Evolutionary conservation across 2,797 vertebrate species (phyloP).

Genomic region (Enteromius trimaculatus): DNA sequence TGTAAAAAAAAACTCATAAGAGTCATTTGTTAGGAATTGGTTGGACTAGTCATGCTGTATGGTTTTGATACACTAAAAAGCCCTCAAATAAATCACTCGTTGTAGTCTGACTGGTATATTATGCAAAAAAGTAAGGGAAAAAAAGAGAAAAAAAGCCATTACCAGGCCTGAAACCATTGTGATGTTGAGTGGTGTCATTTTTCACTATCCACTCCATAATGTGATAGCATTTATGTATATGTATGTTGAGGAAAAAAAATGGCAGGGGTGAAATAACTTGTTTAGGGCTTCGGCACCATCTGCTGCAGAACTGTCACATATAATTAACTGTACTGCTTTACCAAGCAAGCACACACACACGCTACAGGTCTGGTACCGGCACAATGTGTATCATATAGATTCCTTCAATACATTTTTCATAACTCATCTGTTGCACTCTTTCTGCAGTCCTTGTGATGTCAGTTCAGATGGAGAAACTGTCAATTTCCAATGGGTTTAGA

Average conservation of each 20-base stretch:
- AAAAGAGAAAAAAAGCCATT: conserved; percentile 12
- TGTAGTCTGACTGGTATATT: conserved; percentile 2
- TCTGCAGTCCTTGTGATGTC: background rate
- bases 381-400: conserved; percentile 11
- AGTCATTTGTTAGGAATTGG: background rate
- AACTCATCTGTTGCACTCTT: background rate
- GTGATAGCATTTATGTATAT: conserved; percentile 39
- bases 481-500: background rate
- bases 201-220: conserved; percentile 32
- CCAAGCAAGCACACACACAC: conserved; percentile 27
- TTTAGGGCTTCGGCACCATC: conserved; percentile 50
- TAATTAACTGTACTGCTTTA: conserved; percentile 52
- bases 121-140: conserved; percentile 6
- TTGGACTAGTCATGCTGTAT: background rate
- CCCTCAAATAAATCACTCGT: background rate
- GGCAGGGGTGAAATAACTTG: conserved; percentile 57
- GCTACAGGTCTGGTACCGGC: background rate
- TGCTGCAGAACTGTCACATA: conserved; percentile 50
- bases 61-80: background rate
- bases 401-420: background rate
- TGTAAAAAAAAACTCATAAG: background rate
- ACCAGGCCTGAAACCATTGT: conserved; percentile 11
- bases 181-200: conserved; percentile 35
- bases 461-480: background rate
- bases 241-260: conserved; percentile 51